Evolutionary conservation across 2,888 invertebrate genomes (phyloP).

Genomic region (Macrosiphum euphorbiae): DNA sequence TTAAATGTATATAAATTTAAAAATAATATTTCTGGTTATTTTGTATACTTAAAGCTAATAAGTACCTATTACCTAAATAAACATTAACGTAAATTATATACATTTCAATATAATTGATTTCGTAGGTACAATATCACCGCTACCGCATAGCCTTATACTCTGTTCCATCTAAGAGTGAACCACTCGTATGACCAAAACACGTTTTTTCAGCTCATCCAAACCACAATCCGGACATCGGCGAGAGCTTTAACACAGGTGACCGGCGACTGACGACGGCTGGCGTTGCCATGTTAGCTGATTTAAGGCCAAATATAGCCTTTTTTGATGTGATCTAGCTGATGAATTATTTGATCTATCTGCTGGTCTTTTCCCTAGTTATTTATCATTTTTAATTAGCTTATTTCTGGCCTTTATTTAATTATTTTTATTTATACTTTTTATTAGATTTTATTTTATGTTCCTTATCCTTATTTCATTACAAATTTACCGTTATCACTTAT

Average conservation of each 20-base stretch:
- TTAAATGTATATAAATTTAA: no score
- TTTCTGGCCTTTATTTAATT: not conserved
- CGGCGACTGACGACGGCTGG: no score
- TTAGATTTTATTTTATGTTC: no score
- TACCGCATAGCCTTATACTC: not conserved
- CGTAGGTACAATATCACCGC: not conserved
- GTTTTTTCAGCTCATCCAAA: no score
- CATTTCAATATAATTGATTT: not conserved
- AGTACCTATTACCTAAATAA: not conserved
- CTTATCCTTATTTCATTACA: no score
- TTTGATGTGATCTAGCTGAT: not conserved
- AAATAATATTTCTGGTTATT: not conserved
- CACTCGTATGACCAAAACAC: no score
- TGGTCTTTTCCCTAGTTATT: not conserved
- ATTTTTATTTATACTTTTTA: not conserved
- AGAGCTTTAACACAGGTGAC: no score
- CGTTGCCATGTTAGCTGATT: not conserved
- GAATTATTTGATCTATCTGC: not conserved
- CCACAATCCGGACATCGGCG: no score
- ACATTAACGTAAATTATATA: not conserved
- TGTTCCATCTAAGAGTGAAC: no score
- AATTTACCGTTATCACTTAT: no score
- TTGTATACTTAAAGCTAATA: not conserved
- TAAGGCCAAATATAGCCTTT: constrained; percentile 3
- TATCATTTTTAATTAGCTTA: not conserved